Evolutionary conservation across 2,888 invertebrate species (phyloP).

Genomic region (Leucoma salicis): DNA sequence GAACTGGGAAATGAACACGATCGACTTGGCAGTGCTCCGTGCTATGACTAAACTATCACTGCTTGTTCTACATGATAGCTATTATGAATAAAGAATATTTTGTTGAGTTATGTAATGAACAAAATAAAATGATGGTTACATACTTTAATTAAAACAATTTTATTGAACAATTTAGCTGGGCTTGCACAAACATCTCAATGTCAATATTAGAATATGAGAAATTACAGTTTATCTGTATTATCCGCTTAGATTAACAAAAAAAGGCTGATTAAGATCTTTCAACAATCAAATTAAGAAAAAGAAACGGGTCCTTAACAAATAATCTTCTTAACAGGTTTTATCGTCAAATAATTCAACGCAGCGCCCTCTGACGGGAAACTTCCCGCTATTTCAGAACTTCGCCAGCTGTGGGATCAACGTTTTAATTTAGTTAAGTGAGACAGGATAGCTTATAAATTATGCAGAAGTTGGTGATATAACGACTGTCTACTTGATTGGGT

Average conservation of each 20-base stretch:
- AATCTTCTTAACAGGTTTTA: constrained; percentile 28
- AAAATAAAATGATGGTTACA: no score
- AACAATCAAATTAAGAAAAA: constrained; percentile 23
- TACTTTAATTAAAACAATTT: no score
- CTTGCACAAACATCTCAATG: no score
- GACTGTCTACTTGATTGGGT: constrained; percentile 10
- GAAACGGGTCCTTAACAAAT: constrained; percentile 27
- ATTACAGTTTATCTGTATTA: no score
- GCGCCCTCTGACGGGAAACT: constrained; percentile 30
- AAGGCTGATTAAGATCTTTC: constrained; percentile 6
- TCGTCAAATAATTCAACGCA: constrained; percentile 10
- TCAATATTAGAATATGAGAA: no score
- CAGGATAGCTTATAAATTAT: constrained; percentile 50
- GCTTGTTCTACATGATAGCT: no score
- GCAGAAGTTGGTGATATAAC: constrained; percentile 34
- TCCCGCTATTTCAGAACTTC: constrained; percentile 53
- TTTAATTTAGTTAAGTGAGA: constrained; percentile 66
- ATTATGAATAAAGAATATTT: no score
- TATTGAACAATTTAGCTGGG: no score
- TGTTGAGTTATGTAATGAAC: no score
- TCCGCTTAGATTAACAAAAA: not conserved
- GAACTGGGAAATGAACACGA: no score
- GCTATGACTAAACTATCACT: no score
- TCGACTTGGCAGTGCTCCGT: no score
- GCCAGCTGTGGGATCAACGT: constrained; percentile 45